A percentile compares a stretch with the other conserved stretches of the same genome.
phyloP scores from a whole-genome alignment of 2,888 invertebrate genomes.

The Drosophila rellima region DNA sequence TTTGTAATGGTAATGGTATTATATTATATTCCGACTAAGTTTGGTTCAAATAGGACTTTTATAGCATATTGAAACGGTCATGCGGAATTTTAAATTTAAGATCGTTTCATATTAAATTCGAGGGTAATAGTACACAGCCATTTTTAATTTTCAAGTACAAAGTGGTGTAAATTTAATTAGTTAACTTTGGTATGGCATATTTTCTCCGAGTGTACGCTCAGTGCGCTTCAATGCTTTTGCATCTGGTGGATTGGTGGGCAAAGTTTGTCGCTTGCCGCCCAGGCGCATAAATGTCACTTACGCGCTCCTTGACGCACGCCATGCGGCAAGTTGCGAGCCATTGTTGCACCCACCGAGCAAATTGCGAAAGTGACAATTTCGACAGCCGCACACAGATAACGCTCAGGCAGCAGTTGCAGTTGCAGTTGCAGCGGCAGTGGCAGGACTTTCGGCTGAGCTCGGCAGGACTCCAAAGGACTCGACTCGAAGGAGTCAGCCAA shows the following conservation, averaged over 20 bases:
- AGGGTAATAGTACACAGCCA: too few relatives aligned
- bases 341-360: conserved; percentile 67
- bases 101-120: too few relatives aligned
- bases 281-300: conserved; percentile 82
- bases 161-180: too few relatives aligned
- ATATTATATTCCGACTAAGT: too few relatives aligned
- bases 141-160: too few relatives aligned
- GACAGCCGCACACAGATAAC: conserved; percentile 60
- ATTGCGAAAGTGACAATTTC: conserved; percentile 82
- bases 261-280: conserved; percentile 48
- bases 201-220: too few relatives aligned
- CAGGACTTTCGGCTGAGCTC: conserved; percentile 11
- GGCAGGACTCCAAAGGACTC: conserved; percentile 4
- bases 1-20: too few relatives aligned
- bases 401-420: conserved; percentile 4
- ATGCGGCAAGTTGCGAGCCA: conserved; percentile 57
- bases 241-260: conserved; percentile 46
- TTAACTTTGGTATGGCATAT: too few relatives aligned
- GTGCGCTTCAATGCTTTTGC: conserved; percentile 31
- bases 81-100: too few relatives aligned
- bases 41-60: too few relatives aligned
- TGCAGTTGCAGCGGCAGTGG: conserved; percentile 6
- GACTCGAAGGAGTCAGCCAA: conserved; percentile 32
- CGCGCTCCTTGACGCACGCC: conserved; percentile 70
- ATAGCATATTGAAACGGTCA: too few relatives aligned